Evolutionary conservation across 2,888 invertebrate genomes (phyloP).

Genomic region (Notodonta ziczac): DNA sequence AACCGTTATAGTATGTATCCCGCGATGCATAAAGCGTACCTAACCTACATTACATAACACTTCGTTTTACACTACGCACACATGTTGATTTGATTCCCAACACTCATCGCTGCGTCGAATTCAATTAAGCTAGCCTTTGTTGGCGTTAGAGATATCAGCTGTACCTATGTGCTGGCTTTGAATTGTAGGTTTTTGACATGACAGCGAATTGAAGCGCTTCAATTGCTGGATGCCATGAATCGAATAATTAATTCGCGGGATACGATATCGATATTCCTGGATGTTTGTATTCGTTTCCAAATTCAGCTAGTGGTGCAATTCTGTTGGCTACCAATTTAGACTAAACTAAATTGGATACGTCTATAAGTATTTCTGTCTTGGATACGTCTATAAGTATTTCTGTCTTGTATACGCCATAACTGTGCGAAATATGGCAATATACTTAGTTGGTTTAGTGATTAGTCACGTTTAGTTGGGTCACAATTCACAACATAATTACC

Average conservation of each 20-base stretch:
- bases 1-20: background rate
- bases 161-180: constrained; percentile 35
- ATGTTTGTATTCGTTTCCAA: background rate
- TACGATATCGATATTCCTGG: constrained; percentile 21
- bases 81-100: constrained; percentile 52
- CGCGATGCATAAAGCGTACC: background rate
- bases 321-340: too few relatives aligned
- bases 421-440: too few relatives aligned
- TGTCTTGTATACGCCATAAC: too few relatives aligned
- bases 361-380: too few relatives aligned
- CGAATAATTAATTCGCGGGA: constrained; percentile 35
- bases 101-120: constrained; percentile 49
- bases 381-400: too few relatives aligned
- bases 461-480: too few relatives aligned
- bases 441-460: too few relatives aligned
- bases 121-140: constrained; percentile 62
- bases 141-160: constrained; percentile 47
- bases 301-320: background rate
- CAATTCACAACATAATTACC: too few relatives aligned
- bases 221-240: constrained; percentile 37
- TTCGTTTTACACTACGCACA: constrained; percentile 39
- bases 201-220: constrained; percentile 37
- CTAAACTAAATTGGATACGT: too few relatives aligned
- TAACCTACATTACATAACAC: constrained; percentile 22
- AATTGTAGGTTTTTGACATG: constrained; percentile 52